Evolutionary conservation across 1,140 invertebrate genomes (phyloP).

Genomic region (Calliphora vicina): DNA sequence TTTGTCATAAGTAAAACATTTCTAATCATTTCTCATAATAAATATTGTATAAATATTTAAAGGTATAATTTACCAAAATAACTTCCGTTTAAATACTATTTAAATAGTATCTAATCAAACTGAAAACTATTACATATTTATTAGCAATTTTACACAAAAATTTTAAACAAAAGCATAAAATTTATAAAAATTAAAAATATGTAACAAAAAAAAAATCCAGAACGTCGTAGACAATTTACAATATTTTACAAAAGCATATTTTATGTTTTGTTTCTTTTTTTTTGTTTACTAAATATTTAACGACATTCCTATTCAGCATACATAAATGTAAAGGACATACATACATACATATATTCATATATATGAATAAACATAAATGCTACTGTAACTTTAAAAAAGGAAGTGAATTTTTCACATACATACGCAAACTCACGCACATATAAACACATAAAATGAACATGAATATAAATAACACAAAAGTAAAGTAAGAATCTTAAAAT

Average conservation of each 20-base stretch:
- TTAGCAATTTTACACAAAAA: too few species aligned
- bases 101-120: too few species aligned
- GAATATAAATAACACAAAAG: neutral
- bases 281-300: constrained; percentile 11
- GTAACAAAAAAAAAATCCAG: neutral
- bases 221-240: neutral
- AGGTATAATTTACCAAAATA: too few species aligned
- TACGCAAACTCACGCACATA: neutral
- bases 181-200: neutral
- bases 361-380: neutral
- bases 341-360: neutral
- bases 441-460: neutral
- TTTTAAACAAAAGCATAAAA: too few species aligned
- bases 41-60: too few species aligned
- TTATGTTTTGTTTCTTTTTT: neutral
- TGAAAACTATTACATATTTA: too few species aligned
- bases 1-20: too few species aligned
- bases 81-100: too few species aligned
- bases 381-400: neutral
- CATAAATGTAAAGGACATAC: neutral
- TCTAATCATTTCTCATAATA: too few species aligned
- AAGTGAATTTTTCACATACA: neutral
- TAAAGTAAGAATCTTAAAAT: constrained; percentile 28
- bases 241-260: constrained; percentile 14
- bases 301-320: neutral